phyloP scores from a whole-genome alignment of 2,888 invertebrate species.

The Thalpophila matura region DNA sequence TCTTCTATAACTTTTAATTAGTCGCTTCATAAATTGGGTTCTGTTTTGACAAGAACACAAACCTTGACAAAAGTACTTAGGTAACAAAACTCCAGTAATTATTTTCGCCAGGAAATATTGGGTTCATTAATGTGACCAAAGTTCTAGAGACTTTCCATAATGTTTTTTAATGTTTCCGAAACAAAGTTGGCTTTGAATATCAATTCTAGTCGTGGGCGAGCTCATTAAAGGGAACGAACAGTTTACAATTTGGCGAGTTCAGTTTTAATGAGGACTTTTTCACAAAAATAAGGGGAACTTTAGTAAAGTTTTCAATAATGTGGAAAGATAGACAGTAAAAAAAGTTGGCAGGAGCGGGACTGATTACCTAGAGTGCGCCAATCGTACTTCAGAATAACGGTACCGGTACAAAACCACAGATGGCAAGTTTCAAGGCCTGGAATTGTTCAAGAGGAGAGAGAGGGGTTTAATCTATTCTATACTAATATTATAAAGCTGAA shows the following conservation, averaged over 20 bases:
- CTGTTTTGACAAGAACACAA: slow-evolving; percentile 16
- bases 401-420: no score
- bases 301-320: no score
- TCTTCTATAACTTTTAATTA: slow-evolving; percentile 39
- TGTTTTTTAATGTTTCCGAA: not conserved
- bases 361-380: no score
- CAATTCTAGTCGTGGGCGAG: not conserved
- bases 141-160: slow-evolving; percentile 1
- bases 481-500: no score
- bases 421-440: no score
- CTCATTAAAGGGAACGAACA: slow-evolving; percentile 1
- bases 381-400: no score
- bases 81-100: slow-evolving; percentile 11
- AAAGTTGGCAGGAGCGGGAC: no score
- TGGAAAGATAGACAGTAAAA: no score
- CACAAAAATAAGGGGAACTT: no score
- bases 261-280: slow-evolving; percentile 19
- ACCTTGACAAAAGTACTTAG: slow-evolving; percentile 4
- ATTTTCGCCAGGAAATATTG: slow-evolving; percentile 12
- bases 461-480: no score
- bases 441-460: no score
- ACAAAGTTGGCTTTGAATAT: slow-evolving; percentile 32
- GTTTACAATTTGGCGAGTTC: not conserved
- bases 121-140: slow-evolving; percentile 24
- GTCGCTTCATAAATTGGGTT: slow-evolving; percentile 8